Evolutionary conservation across 2,797 vertebrate species (phyloP).

Genomic region (Falco novaeseelandiae): DNA sequence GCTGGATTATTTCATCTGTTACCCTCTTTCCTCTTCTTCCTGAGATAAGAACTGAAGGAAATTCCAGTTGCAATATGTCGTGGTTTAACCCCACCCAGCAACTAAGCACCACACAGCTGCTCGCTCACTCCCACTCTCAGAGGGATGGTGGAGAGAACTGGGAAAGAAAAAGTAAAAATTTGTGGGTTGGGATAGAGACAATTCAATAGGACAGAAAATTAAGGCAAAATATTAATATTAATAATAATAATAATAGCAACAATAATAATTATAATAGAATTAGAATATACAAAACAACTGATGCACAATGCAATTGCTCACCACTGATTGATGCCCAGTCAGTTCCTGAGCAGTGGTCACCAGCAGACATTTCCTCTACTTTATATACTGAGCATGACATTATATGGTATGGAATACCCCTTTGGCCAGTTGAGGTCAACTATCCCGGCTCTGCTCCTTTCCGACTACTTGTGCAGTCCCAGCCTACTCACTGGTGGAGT

Average conservation of each 20-base stretch:
- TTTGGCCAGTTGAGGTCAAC: neutral
- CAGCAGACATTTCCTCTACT: neutral
- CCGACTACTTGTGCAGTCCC: neutral
- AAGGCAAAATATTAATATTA: neutral
- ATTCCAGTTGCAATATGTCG: neutral
- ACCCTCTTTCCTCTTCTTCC: neutral
- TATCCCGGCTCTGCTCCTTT: neutral
- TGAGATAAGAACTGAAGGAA: slow-evolving; percentile 21
- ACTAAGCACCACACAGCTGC: slow-evolving; percentile 1
- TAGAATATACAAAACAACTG: neutral
- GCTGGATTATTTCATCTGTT: neutral
- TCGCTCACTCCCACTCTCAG: neutral
- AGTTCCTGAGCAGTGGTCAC: neutral
- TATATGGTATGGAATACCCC: neutral
- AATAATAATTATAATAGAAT: neutral
- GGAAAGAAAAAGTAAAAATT: neutral
- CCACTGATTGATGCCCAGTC: neutral
- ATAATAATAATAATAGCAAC: neutral
- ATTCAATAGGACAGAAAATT: neutral
- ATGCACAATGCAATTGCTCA: neutral
- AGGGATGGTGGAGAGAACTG: neutral
- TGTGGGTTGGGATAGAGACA: neutral
- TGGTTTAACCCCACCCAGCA: neutral
- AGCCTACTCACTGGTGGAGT: neutral
- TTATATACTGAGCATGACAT: neutral